Percentiles rank a stretch among this genome's conserved stretches.
phyloP scores from a whole-genome alignment of 2,113 vertebrate species.

The Chaenogobius annularis region DNA sequence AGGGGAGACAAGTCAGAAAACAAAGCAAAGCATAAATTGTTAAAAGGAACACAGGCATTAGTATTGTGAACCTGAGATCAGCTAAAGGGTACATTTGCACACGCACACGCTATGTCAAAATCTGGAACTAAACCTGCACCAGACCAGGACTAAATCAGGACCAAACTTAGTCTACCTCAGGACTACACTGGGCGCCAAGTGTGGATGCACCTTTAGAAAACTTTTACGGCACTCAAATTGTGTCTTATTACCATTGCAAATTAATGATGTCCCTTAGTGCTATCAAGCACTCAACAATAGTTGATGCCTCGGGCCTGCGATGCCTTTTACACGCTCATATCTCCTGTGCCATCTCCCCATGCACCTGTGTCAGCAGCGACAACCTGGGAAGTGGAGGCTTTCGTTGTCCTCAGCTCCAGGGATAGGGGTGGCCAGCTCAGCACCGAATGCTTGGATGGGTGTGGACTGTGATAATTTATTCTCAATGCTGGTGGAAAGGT shows the following conservation, averaged over 20 bases:
- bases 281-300: not conserved
- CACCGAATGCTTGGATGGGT: slow-evolving; percentile 49
- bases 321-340: slow-evolving; percentile 53
- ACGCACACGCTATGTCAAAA: too few species aligned
- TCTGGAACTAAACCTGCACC: not conserved
- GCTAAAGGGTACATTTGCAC: too few species aligned
- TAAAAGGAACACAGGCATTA: too few species aligned
- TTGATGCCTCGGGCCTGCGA: slow-evolving; percentile 31
- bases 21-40: too few species aligned
- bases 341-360: slow-evolving; percentile 64
- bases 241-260: not conserved
- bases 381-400: slow-evolving; percentile 69
- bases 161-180: too few species aligned
- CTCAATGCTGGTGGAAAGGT: slow-evolving; percentile 64
- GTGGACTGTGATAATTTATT: slow-evolving; percentile 33
- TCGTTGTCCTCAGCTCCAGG: slow-evolving; percentile 62
- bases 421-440: slow-evolving; percentile 64
- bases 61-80: too few species aligned
- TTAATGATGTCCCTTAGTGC: not conserved
- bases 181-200: too few species aligned
- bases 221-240: too few species aligned
- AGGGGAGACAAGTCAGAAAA: too few species aligned
- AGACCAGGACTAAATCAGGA: not conserved
- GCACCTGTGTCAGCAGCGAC: slow-evolving; percentile 70
- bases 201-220: too few species aligned